Conservation (phyloP, 2,888 invertebrate genomes). For the Lypha dubia region DNA sequence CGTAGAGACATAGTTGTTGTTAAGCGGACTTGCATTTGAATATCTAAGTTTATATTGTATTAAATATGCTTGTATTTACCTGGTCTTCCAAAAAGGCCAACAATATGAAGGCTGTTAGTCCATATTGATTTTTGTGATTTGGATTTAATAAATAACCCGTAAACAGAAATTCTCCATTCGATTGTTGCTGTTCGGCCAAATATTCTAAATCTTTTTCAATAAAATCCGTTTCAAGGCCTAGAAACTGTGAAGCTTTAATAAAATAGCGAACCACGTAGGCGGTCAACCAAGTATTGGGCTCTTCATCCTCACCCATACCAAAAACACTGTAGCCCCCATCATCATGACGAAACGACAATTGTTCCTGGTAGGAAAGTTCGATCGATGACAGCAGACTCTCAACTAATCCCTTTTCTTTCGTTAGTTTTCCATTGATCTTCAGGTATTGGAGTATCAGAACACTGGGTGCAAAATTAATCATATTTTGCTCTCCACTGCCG, state of each 20-base stretch:
- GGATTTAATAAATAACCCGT: constrained; percentile 86
- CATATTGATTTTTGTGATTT: constrained; percentile 86
- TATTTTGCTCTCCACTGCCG: constrained; percentile 96
- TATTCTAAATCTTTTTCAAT: constrained; percentile 49
- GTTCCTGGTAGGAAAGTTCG: constrained; percentile 88
- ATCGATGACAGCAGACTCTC: constrained; percentile 83
- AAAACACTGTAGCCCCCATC: constrained; percentile 92
- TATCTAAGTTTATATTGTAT: no score
- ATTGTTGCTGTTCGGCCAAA: constrained; percentile 32
- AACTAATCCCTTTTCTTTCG: constrained; percentile 36
- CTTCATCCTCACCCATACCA: constrained; percentile 85
- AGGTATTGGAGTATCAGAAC: constrained; percentile 94
- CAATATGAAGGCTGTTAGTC: constrained; percentile 90
- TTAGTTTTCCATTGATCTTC: constrained; percentile 82
- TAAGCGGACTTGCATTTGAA: no score
- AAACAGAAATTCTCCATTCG: constrained; percentile 84
- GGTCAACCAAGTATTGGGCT: constrained; percentile 91
- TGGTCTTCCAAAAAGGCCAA: constrained; percentile 88
- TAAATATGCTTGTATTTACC: constrained; percentile 83
- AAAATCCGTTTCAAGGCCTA: constrained; percentile 83
- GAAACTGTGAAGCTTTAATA: constrained; percentile 88
- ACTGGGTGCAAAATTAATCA: constrained; percentile 95
- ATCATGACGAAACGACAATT: constrained; percentile 88
- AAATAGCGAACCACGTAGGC: constrained; percentile 92
- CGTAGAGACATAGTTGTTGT: no score